Conservation (phyloP, 2,113 vertebrate species). For the Strigops habroptila region DNA sequence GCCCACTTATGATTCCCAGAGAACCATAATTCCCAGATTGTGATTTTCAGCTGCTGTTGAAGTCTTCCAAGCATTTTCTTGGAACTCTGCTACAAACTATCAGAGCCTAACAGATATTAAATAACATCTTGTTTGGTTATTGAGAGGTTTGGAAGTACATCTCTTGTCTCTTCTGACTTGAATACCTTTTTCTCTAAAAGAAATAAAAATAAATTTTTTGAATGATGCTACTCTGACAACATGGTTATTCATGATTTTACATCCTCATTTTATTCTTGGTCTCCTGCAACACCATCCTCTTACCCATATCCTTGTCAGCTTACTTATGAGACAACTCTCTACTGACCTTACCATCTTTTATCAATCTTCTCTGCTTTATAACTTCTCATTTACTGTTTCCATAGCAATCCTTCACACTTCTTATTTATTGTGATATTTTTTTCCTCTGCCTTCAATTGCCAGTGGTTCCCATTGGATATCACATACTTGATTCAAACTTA, state of each 20-base stretch:
- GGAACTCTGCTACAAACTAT: neutral
- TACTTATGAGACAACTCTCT: neutral
- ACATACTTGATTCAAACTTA: neutral
- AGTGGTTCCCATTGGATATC: neutral
- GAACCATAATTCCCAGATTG: neutral
- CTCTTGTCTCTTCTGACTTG: neutral
- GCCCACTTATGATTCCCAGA: neutral
- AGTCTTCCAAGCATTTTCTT: neutral
- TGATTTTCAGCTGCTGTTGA: neutral
- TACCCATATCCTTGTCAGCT: neutral
- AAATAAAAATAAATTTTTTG: neutral
- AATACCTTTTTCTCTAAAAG: neutral
- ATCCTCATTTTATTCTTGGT: neutral
- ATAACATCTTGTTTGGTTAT: neutral
- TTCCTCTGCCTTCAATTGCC: neutral
- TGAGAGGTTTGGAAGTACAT: neutral
- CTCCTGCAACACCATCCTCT: neutral
- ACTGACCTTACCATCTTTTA: neutral
- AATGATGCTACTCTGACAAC: neutral
- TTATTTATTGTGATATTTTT: neutral
- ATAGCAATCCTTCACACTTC: neutral
- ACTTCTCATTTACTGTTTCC: slow-evolving; percentile 4
- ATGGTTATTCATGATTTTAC: neutral
- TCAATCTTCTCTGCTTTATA: neutral
- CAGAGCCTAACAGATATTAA: neutral